Evolutionary conservation across 2,113 vertebrate genomes (phyloP).

Genomic region (Forbesichthys agassizii): DNA sequence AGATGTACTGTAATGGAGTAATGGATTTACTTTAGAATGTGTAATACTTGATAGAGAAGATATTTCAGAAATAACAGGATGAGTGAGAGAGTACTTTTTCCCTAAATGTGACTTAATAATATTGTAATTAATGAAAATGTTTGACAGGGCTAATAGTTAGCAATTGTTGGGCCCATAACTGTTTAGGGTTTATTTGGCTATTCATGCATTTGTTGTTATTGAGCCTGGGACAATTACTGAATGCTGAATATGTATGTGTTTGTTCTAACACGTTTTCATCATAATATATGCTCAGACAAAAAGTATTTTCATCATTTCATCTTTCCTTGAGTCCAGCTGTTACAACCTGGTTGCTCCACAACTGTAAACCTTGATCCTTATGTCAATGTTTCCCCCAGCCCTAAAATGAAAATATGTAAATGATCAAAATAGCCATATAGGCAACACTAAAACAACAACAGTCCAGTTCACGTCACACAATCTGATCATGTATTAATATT

Average conservation of each 20-base stretch:
- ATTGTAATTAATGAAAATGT: constrained; percentile 36
- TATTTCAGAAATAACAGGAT: constrained; percentile 12
- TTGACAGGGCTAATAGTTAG: constrained; percentile 19
- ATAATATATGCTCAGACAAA: constrained; percentile 15
- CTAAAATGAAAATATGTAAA: background rate
- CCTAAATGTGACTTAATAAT: constrained; percentile 42
- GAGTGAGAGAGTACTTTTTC: constrained; percentile 36
- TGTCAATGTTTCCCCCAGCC: constrained; percentile 28
- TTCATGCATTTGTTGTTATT: constrained; percentile 33
- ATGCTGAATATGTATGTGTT: constrained; percentile 27
- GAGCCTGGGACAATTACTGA: constrained; percentile 36
- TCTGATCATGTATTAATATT: constrained; percentile 1
- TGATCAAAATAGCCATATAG: no score
- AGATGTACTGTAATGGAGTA: constrained; percentile 59
- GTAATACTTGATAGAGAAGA: constrained; percentile 22
- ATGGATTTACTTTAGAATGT: constrained; percentile 49
- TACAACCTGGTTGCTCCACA: constrained; percentile 9
- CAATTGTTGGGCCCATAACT: constrained; percentile 10
- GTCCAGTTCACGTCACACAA: background rate
- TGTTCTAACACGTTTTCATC: constrained; percentile 19
- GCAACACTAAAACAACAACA: no score
- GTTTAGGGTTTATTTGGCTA: constrained; percentile 19
- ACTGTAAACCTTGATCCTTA: background rate
- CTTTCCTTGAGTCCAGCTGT: constrained; percentile 28
- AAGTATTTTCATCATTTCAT: constrained; percentile 28